Percentiles rank a stretch among this genome's conserved stretches.
Conservation (phyloP, 2,888 invertebrate species). For the Folsomia candida region DNA sequence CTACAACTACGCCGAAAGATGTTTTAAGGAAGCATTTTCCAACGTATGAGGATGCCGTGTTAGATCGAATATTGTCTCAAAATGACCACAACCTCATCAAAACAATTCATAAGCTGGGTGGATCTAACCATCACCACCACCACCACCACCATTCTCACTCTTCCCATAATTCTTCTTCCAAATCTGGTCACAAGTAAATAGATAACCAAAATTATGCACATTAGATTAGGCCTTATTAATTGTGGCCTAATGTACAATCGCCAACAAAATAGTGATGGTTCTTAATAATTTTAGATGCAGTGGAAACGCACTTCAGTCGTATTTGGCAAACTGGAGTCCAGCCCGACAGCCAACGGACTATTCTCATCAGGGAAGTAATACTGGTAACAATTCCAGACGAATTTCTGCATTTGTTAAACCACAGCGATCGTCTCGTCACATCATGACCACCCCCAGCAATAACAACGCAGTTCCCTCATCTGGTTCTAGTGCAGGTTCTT, state of each 20-base stretch:
- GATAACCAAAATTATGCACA: not conserved
- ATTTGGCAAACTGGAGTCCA: constrained; percentile 48
- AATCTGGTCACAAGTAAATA: constrained; percentile 21
- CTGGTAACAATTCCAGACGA: constrained; percentile 31
- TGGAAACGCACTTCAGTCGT: constrained; percentile 49
- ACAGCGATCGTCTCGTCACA: constrained; percentile 41
- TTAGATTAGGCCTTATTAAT: not conserved
- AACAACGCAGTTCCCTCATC: not conserved
- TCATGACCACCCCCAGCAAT: constrained; percentile 2
- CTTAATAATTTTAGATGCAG: constrained; percentile 41
- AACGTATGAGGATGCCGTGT: constrained; percentile 44
- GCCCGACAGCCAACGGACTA: constrained; percentile 10
- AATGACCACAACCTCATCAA: constrained; percentile 50
- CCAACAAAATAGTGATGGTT: too few species aligned
- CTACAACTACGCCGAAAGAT: constrained; percentile 39
- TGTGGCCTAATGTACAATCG: not conserved
- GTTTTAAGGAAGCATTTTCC: constrained; percentile 48
- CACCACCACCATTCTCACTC: constrained; percentile 23
- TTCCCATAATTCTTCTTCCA: constrained; percentile 12
- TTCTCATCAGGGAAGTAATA: not conserved
- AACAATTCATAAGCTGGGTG: constrained; percentile 49
- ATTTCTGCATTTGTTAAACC: constrained; percentile 50
- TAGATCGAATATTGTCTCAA: constrained; percentile 47
- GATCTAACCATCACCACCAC: too few species aligned
- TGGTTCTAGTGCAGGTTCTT: not conserved